A percentile compares a stretch with the other conserved stretches of the same genome.
Evolutionary conservation across 2,888 invertebrate species (phyloP).

Genomic region (Trissolcus japonicus): DNA sequence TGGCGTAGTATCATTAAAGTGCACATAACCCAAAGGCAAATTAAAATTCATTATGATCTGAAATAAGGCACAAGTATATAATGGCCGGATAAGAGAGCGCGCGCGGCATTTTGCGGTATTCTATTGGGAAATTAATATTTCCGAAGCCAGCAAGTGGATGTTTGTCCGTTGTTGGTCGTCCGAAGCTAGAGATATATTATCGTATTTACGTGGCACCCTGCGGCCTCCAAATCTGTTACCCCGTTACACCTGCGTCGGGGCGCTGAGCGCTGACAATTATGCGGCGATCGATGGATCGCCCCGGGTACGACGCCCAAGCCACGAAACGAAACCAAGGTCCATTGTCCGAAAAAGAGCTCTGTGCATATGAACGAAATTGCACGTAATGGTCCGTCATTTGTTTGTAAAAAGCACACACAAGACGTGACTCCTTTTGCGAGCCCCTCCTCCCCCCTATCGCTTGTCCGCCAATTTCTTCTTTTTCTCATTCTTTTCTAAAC

Average conservation of each 20-base stretch:
- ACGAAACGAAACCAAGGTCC: conserved; percentile 64
- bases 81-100: conserved; percentile 17
- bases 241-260: conserved; percentile 71
- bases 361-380: conserved; percentile 70
- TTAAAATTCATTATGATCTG: conserved; percentile 40
- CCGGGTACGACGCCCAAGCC: conserved; percentile 63
- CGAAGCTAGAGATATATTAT: conserved; percentile 62
- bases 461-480: conserved; percentile 20
- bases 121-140: conserved; percentile 53
- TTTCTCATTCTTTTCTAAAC: conserved; percentile 38
- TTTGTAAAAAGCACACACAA: conserved; percentile 57
- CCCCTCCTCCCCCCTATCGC: neutral
- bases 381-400: conserved; percentile 72
- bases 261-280: conserved; percentile 76
- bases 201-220: conserved; percentile 68
- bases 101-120: conserved; percentile 34
- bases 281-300: conserved; percentile 74
- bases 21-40: conserved; percentile 26
- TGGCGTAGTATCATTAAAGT: conserved; percentile 32
- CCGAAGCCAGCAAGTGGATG: conserved; percentile 44
- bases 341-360: conserved; percentile 59
- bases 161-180: conserved; percentile 52
- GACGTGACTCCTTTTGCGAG: conserved; percentile 15
- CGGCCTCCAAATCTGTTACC: conserved; percentile 63
- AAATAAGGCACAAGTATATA: conserved; percentile 22